Conservation (phyloP, 92 coral and sea anemone species). For the Phenganax subtilis region DNA sequence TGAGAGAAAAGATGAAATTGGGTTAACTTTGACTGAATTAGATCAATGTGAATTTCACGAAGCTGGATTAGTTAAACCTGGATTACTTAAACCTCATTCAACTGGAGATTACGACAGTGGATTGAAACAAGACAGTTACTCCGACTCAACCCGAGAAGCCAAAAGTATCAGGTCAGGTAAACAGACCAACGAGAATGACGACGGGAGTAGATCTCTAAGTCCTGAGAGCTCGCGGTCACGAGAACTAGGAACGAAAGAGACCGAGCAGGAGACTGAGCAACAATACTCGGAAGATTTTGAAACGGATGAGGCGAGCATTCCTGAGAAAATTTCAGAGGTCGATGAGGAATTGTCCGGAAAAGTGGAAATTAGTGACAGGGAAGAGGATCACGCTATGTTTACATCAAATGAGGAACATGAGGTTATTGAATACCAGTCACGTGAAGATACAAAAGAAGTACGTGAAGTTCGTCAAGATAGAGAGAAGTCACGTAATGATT, state of each 20-base stretch:
- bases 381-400: slow-evolving; percentile 2
- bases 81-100: not conserved
- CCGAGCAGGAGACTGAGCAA: slow-evolving; percentile 9
- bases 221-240: slow-evolving; percentile 14
- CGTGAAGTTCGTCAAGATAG: not conserved
- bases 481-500: not conserved
- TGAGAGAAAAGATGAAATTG: not conserved
- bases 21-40: not conserved
- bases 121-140: not conserved
- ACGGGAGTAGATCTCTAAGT: not conserved
- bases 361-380: not conserved
- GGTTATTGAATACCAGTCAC: not conserved
- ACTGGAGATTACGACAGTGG: not conserved
- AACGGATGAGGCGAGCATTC: not conserved
- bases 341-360: slow-evolving; percentile 3
- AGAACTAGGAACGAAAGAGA: not conserved
- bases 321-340: slow-evolving; percentile 24
- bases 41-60: not conserved
- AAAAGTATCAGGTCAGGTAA: not conserved
- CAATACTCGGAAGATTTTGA: slow-evolving; percentile 37
- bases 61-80: not conserved
- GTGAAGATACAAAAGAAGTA: not conserved
- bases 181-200: not conserved
- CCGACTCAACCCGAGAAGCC: not conserved
- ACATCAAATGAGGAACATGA: not conserved